Percentiles rank a stretch among this genome's conserved stretches.
Evolutionary conservation across 2,797 vertebrate species (phyloP).

Genomic region (Halcyon chelicuti): DNA sequence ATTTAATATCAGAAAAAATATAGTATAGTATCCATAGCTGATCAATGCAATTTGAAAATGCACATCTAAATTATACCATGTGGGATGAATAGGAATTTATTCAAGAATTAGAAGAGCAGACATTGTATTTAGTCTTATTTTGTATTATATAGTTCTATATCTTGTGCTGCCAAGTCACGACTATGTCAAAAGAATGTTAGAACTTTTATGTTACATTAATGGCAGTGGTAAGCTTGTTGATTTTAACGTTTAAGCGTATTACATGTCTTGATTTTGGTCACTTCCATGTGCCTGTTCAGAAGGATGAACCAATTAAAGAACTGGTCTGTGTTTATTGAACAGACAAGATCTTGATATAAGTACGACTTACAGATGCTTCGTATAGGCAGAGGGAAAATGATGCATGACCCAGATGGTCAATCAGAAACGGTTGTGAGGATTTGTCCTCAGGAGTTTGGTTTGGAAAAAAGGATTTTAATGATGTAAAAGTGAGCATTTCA

Average conservation of each 20-base stretch:
- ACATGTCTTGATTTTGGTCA: not conserved
- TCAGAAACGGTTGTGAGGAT: not conserved
- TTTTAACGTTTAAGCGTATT: not conserved
- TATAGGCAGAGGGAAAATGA: not conserved
- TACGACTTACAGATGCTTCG: not conserved
- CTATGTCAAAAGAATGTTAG: not conserved
- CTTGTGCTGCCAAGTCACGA: not conserved
- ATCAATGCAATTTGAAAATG: not conserved
- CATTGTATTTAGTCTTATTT: not conserved
- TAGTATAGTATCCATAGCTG: not conserved
- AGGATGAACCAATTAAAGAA: not conserved
- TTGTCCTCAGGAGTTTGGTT: not conserved
- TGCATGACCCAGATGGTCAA: not conserved
- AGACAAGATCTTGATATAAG: not conserved
- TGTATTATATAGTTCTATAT: not conserved
- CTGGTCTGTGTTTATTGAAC: not conserved
- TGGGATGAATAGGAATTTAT: not conserved
- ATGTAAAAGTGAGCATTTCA: not conserved
- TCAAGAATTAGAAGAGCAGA: not conserved
- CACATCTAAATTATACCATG: not conserved
- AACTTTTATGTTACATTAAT: not conserved
- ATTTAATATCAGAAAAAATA: not conserved
- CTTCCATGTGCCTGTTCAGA: not conserved
- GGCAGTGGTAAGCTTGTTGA: not conserved
- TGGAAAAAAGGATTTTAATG: not conserved